phyloP scores from a whole-genome alignment of 1,140 invertebrate species.

The Teleopsis dalmanni region DNA sequence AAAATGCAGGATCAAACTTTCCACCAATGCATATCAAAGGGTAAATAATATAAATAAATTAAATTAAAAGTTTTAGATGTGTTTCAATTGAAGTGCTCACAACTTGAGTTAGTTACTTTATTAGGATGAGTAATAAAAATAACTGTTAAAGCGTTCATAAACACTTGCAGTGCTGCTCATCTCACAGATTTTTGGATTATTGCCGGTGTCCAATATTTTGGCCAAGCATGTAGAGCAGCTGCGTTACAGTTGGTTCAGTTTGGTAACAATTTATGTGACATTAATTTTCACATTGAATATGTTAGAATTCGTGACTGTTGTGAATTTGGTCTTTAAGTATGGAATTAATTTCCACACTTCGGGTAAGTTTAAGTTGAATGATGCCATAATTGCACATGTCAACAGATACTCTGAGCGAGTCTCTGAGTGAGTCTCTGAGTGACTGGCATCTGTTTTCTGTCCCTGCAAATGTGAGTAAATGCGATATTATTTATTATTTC shows the following conservation, averaged over 20 bases:
- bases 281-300: slow-evolving; percentile 22
- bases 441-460: too few species aligned
- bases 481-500: neutral
- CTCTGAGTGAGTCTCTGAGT: too few species aligned
- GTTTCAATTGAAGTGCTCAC: too few species aligned
- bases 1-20: slow-evolving; percentile 12
- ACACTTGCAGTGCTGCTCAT: slow-evolving; percentile 26
- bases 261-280: slow-evolving; percentile 20
- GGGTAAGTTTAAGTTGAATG: slow-evolving; percentile 16
- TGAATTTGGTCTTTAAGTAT: slow-evolving; percentile 19
- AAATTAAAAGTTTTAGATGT: neutral
- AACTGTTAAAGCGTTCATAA: too few species aligned
- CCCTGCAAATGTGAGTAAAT: too few species aligned
- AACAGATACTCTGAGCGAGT: too few species aligned
- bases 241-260: slow-evolving; percentile 23
- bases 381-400: too few species aligned
- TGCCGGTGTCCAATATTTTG: slow-evolving; percentile 27
- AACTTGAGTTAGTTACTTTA: too few species aligned
- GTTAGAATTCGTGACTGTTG: slow-evolving; percentile 25
- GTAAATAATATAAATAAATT: slow-evolving; percentile 1
- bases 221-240: slow-evolving; percentile 18
- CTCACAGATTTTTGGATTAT: slow-evolving; percentile 29
- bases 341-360: slow-evolving; percentile 31
- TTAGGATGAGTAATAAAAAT: too few species aligned
- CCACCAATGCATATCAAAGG: slow-evolving; percentile 8